Evolutionary conservation across 2,797 vertebrate species (phyloP).

Genomic region (Pteronotus mesoamericanus): DNA sequence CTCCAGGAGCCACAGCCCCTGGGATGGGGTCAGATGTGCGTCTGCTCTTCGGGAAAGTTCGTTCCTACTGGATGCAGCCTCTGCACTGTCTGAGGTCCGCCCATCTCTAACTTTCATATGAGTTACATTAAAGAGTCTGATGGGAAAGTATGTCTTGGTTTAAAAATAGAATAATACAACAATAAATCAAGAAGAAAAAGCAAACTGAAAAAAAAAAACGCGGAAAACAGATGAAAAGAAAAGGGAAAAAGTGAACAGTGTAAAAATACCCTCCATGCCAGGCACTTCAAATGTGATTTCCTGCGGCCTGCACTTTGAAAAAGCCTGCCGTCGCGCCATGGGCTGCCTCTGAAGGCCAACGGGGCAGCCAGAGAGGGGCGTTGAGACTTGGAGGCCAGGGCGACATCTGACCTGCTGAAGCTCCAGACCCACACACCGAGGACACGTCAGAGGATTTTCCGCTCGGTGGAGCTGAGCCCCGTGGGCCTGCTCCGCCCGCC

Average conservation of each 20-base stretch:
- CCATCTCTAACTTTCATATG: slow-evolving; percentile 77
- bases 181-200: slow-evolving; percentile 82
- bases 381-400: slow-evolving; percentile 73
- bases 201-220: slow-evolving; percentile 59
- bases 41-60: slow-evolving; percentile 63
- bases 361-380: slow-evolving; percentile 64
- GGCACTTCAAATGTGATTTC: slow-evolving; percentile 79
- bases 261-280: slow-evolving; percentile 80
- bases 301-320: slow-evolving; percentile 72
- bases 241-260: slow-evolving; percentile 73
- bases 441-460: slow-evolving; percentile 79
- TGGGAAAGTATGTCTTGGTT: slow-evolving; percentile 79
- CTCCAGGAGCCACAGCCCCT: slow-evolving; percentile 8
- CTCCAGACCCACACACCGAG: slow-evolving; percentile 32
- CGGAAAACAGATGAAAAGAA: slow-evolving; percentile 82
- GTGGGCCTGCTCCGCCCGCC: slow-evolving; percentile 41
- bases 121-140: slow-evolving; percentile 77
- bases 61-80: slow-evolving; percentile 55
- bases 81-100: slow-evolving; percentile 72
- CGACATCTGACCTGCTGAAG: slow-evolving; percentile 70
- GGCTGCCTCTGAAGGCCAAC: slow-evolving; percentile 66
- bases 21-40: slow-evolving; percentile 67
- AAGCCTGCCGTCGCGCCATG: slow-evolving; percentile 58
- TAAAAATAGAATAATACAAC: slow-evolving; percentile 84
- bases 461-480: neutral